Base-by-base conservation (phyloP, 2,113 vertebrate species). In the Semnopithecus entellus region DNA sequence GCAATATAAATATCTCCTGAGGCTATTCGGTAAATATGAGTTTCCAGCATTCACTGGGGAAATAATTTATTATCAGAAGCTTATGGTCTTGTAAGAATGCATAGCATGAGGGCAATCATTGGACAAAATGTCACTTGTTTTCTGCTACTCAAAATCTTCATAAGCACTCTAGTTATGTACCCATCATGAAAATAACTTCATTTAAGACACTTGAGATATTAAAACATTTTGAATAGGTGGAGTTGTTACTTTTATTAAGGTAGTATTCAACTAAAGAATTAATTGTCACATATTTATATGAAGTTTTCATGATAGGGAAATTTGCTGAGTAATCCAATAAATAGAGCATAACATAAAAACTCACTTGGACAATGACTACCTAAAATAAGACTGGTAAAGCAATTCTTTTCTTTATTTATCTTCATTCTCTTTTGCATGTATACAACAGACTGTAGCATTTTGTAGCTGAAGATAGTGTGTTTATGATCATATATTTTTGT, bases 311-410 rank as follows among this genome's bases (percentile, higher is more conserved):
- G 43, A 55, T 72, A 85, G 30, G 64, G 35, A 20, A 79, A 23
- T 91, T 95, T 73, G 25, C 52, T 79, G 3, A 73, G 94, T 89
- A 22, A 93, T 96, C 45, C 66, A 97, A 90, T 85, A 50, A 96
- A 6, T 8, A 92, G 8, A 79, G 86, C 59, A 12, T 48, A 83
- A 50, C 8, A 57, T 79, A 94, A 75, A 88, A 92, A 20, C 11
- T 95, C 88, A 88, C 87, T 64, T 38, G 57, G 83, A 48, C 95
- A 95, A 79, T 91, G 0, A 85, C 88, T 95, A 8, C 72, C 38
- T 95, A 57, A 97, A 97, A 91, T 17, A 55, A 88, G 48, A 73
- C 80, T 18, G 59, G 0, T 0, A 82, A 25, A 82, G n/a, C 0
- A 45, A 2, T 95, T n/a, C 11, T 8, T 84, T 91, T 40, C 68